Evolutionary conservation across 1,140 invertebrate genomes (phyloP).

Genomic region (Wasmannia auropunctata): DNA sequence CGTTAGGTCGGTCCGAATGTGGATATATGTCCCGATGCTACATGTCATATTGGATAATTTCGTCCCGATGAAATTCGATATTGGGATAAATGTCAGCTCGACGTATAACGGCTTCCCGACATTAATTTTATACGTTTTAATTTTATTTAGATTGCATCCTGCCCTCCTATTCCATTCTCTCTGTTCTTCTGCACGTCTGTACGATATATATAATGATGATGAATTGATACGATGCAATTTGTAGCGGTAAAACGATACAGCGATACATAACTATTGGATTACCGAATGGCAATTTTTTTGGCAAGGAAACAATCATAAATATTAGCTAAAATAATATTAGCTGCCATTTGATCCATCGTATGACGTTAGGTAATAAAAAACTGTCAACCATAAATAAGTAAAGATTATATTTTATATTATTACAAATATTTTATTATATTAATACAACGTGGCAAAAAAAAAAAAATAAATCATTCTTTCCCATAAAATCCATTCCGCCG

Average conservation of each 20-base stretch:
- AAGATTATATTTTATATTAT: neutral
- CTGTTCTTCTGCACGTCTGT: no score
- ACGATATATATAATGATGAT: neutral
- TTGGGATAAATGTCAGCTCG: neutral
- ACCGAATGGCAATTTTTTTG: neutral
- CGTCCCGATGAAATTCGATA: slow-evolving; percentile 13
- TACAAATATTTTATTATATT: no score
- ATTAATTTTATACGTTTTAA: slow-evolving; percentile 18
- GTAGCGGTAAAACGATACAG: neutral
- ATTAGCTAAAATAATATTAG: neutral
- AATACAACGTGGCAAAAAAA: no score
- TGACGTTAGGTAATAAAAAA: neutral
- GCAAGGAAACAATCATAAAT: neutral
- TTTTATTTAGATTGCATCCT: neutral
- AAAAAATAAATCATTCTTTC: neutral
- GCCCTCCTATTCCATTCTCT: neutral
- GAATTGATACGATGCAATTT: neutral
- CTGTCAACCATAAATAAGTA: neutral
- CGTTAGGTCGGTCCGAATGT: neutral
- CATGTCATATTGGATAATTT: slow-evolving; percentile 15
- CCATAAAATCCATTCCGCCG: neutral
- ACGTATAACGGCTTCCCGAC: neutral
- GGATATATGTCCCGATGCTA: slow-evolving; percentile 1
- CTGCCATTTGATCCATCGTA: neutral
- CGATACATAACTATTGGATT: neutral